These are phyloP conservation scores for Tigriopus californicus DNA, from an alignment of 2,888 invertebrate species.

Conservation along the genomic window DNA sequence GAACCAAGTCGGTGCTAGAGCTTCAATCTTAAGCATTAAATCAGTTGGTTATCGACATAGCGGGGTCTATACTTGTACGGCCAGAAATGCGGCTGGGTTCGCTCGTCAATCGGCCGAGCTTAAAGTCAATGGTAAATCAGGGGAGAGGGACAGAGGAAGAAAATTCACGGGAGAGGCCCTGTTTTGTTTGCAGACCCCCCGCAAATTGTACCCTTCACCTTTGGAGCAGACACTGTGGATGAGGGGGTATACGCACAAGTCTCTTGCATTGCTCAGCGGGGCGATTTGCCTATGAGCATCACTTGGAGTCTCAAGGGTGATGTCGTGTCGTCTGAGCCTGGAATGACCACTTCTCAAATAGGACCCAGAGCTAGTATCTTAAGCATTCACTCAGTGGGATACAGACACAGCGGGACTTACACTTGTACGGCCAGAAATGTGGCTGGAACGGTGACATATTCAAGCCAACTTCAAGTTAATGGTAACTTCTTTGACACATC, in stretches of 20 bases:
- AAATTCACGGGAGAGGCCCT: not conserved
- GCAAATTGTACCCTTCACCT: conserved; percentile 4
- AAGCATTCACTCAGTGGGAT: conserved; percentile 42
- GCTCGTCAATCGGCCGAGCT: conserved; percentile 29
- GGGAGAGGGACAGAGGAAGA: not conserved
- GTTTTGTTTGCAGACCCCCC: conserved; percentile 10
- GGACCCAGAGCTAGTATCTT: conserved; percentile 43
- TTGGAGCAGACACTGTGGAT: conserved; percentile 16
- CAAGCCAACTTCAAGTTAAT: conserved; percentile 22
- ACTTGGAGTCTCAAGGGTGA: conserved; percentile 19
- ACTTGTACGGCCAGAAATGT: conserved; percentile 28
- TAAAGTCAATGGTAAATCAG: conserved; percentile 31
- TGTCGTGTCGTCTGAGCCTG: conserved; percentile 13
- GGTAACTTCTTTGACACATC: conserved; percentile 37
- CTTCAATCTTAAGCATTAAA: conserved; percentile 46
- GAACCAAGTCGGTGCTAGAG: conserved; percentile 35
- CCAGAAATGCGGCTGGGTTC: conserved; percentile 24
- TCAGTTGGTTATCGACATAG: conserved; percentile 39
- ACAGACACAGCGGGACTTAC: conserved; percentile 35
- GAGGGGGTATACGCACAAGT: conserved; percentile 16
- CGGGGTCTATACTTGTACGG: conserved; percentile 30
- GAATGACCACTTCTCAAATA: conserved; percentile 26
- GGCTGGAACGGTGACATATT: conserved; percentile 28
- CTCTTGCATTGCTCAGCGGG: conserved; percentile 19
- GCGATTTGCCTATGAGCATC: conserved; percentile 19